phyloP scores from a whole-genome alignment of 2,113 vertebrate genomes.

The Centrocercus urophasianus region DNA sequence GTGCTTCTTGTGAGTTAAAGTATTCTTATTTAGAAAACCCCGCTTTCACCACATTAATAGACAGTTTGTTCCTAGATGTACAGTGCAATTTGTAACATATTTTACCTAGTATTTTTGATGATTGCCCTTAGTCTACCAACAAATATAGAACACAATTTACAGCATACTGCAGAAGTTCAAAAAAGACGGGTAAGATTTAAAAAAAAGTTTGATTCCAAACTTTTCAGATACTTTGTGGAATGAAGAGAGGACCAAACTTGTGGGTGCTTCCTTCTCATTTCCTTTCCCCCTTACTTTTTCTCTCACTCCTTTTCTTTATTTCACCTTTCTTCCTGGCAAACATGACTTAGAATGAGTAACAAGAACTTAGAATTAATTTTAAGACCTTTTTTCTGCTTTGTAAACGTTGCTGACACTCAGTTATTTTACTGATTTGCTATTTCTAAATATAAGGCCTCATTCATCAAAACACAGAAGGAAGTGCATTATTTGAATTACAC shows the following conservation, averaged over 20 bases:
- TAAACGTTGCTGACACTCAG: neutral
- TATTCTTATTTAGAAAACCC: neutral
- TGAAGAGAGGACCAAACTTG: neutral
- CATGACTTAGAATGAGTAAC: neutral
- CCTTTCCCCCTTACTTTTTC: neutral
- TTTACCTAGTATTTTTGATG: neutral
- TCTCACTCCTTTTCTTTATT: neutral
- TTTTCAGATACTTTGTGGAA: neutral
- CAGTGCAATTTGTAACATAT: neutral
- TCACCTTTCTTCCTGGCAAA: neutral
- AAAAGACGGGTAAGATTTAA: neutral
- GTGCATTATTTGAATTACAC: neutral
- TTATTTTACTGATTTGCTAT: neutral
- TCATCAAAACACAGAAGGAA: slow-evolving; percentile 32
- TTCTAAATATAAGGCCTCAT: neutral
- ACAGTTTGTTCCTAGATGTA: neutral
- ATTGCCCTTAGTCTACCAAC: neutral
- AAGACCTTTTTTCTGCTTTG: neutral
- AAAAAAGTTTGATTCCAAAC: too few species aligned
- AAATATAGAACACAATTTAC: neutral
- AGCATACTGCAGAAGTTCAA: neutral
- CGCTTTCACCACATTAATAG: neutral
- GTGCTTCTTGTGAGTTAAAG: neutral
- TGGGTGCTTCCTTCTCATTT: neutral
- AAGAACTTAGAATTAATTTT: neutral